Evolutionary conservation across 1,140 invertebrate genomes (phyloP).

Genomic region (Heliconius nattereri): DNA sequence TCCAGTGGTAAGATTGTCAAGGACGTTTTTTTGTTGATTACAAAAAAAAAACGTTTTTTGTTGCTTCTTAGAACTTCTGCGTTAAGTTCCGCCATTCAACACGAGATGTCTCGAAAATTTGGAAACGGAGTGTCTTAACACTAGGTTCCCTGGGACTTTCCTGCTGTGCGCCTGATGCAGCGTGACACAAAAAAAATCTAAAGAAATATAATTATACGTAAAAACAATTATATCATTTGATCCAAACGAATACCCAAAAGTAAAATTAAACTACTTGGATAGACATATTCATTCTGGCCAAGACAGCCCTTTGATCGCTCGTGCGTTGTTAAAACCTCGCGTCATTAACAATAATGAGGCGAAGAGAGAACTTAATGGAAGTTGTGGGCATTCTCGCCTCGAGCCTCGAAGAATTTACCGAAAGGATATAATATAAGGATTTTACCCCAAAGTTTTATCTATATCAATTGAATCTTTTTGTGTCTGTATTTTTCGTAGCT

Average conservation of each 20-base stretch:
- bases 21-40: not conserved
- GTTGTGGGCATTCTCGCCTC: not conserved
- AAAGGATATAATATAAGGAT: too few species aligned
- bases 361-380: not conserved
- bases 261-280: not conserved
- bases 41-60: not conserved
- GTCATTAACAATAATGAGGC: conserved; percentile 3
- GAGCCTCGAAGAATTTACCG: not conserved
- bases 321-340: not conserved
- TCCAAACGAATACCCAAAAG: not conserved
- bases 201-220: too few species aligned
- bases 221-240: not conserved
- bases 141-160: too few species aligned
- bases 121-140: too few species aligned
- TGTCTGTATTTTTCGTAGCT: not conserved
- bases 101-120: too few species aligned
- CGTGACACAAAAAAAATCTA: too few species aligned
- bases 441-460: not conserved
- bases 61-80: too few species aligned
- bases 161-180: too few species aligned
- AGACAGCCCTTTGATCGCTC: conserved; percentile 3
- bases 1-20: not conserved
- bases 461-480: not conserved
- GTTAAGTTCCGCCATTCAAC: too few species aligned
- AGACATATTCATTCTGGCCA: not conserved